Percentiles rank a stretch among this genome's conserved stretches.
phyloP scores from a whole-genome alignment of 64 coral and sea anemone species.

The Stichodactyla helianthus region DNA sequence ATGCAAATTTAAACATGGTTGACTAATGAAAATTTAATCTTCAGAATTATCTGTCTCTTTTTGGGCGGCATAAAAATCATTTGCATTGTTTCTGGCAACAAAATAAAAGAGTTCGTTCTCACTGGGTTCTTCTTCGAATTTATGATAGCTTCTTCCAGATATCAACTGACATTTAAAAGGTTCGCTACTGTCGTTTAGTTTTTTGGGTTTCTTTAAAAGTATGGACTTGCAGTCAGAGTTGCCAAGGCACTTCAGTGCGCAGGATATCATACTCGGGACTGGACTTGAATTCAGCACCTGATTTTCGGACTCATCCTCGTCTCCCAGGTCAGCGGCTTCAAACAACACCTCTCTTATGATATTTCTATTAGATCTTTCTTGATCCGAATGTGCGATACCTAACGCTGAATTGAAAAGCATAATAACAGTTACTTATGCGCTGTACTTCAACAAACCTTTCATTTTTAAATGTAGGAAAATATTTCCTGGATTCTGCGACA shows the following conservation, averaged over 20 bases:
- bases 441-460: too few relatives aligned
- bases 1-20: too few relatives aligned
- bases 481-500: too few relatives aligned
- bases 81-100: background rate
- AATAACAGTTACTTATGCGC: too few relatives aligned
- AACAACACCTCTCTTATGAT: background rate
- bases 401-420: too few relatives aligned
- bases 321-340: background rate
- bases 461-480: too few relatives aligned
- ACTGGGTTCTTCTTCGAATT: background rate
- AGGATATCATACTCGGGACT: background rate
- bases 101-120: background rate
- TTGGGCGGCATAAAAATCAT: background rate
- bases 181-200: background rate
- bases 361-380: background rate
- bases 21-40: too few relatives aligned
- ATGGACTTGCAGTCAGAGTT: background rate
- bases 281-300: background rate
- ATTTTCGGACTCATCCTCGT: background rate
- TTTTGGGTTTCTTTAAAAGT: background rate
- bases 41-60: background rate
- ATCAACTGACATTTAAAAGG: background rate
- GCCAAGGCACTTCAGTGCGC: background rate
- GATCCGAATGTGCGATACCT: too few relatives aligned
- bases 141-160: background rate